Base-by-base conservation (phyloP, 2,888 invertebrate species). In the Drosophila anomalata region DNA sequence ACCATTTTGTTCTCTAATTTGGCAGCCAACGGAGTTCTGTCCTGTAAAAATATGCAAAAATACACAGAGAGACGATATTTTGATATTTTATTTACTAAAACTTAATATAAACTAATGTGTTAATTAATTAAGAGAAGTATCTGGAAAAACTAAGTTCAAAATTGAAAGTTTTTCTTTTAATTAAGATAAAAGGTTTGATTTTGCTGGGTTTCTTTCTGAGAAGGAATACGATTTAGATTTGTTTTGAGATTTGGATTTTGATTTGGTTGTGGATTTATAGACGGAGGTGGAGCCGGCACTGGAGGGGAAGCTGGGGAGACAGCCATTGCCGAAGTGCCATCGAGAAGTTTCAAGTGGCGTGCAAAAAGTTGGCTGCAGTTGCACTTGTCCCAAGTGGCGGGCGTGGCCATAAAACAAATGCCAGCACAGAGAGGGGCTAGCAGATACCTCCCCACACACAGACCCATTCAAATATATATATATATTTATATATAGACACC, bases 301-400 rank as follows among this genome's bases (percentile, higher is more conserved):
- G 62, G 33, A 1, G 50, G 20, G 7, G 29, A 31, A 2, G 50
- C 31, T 41, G 41, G 12, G 54, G 54, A 63, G 67, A 55, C 68
- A 67, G 67, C 61, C 73, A 53, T 53, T 52, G 61, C 61, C 80
- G 70, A 80, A 82, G 82, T 73, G 82, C 82, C 82, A 82, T 82
- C 85, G 85, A 82, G 85, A 82, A 82, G 79, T 87, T 82, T 87
- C 76, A 81, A 87, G 87, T 82, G 85, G 33, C 75, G 83, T 72
- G 76, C 76, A 84, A 73, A 73, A 87, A 82, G 87, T 82, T 82
- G 82, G 67, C 85, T 83, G 85, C 82, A 87, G 78, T 87, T 82
- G 87, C 85, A 87, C 87, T 80, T 87, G 84, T 71, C 72, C 84
- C 78, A 87, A 87, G 88, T 78, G 80, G 70, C 67, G 84, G 75